Evolutionary conservation across 2,797 vertebrate species (phyloP).

Genomic region (Pangasius krempfi): DNA sequence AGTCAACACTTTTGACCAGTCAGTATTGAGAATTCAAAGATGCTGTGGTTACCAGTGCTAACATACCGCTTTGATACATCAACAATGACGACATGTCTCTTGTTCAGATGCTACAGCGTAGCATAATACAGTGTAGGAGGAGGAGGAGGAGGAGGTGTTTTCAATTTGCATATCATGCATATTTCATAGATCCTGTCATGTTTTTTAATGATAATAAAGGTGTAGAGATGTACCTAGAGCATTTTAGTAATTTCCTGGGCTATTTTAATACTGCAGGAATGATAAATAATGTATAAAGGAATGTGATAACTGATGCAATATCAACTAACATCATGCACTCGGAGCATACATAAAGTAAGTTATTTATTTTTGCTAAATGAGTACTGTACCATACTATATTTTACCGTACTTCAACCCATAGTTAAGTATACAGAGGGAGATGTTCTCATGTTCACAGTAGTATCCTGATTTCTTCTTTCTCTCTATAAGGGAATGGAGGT

Average conservation of each 20-base stretch:
- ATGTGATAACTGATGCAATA: background rate
- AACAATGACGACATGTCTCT: background rate
- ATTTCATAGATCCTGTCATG: background rate
- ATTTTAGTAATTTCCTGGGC: background rate
- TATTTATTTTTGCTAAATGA: background rate
- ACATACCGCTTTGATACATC: background rate
- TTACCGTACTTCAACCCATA: background rate
- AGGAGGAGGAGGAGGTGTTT: background rate
- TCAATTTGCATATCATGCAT: background rate
- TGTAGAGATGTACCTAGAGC: background rate
- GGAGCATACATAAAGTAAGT: background rate
- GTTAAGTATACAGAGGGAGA: background rate
- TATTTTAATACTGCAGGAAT: background rate
- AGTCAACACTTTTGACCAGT: background rate
- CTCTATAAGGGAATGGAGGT: constrained; percentile 84
- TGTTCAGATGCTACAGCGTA: background rate
- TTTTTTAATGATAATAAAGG: background rate
- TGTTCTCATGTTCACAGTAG: too few species aligned
- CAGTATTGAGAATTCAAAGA: background rate
- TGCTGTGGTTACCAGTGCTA: background rate
- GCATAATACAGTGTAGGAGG: background rate
- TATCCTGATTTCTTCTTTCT: constrained; percentile 7
- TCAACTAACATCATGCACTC: background rate
- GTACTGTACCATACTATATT: background rate
- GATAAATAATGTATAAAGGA: background rate